These are phyloP conservation scores for Talpa occidentalis DNA, from an alignment of 2,113 vertebrate genomes.

Conservation along the genomic window DNA sequence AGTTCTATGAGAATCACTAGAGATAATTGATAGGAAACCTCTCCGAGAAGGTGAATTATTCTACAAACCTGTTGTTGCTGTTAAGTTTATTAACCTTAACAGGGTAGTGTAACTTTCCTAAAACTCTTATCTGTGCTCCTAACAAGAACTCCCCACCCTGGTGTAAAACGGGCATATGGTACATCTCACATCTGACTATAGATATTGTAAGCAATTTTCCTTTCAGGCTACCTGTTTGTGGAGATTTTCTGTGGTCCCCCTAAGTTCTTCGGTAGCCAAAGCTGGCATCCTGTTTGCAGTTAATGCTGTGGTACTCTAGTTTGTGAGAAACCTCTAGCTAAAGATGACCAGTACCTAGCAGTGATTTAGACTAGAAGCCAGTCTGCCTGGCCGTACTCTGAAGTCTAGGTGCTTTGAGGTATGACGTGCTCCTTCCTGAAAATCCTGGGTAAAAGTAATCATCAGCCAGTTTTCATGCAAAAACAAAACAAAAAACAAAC, in stretches of 20 bases:
- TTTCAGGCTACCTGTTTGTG: neutral
- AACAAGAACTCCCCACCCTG: neutral
- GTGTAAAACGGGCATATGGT: neutral
- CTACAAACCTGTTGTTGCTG: neutral
- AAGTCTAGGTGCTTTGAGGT: neutral
- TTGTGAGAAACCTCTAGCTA: neutral
- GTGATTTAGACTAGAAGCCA: neutral
- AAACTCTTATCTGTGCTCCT: neutral
- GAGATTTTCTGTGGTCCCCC: neutral
- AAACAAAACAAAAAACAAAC: neutral
- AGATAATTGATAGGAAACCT: neutral
- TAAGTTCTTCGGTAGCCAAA: neutral
- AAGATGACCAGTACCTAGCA: neutral
- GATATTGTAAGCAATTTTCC: neutral
- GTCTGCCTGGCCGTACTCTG: accelerated
- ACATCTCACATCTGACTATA: neutral
- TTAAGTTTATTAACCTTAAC: neutral
- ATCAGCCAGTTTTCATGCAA: neutral
- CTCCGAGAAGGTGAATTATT: neutral
- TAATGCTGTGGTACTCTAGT: neutral
- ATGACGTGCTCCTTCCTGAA: neutral
- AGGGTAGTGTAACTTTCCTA: neutral
- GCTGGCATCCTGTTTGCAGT: neutral
- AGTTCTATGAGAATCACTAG: neutral
- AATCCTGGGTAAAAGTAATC: neutral